Evolutionary conservation across 1,140 invertebrate species (phyloP).

Genomic region (Radopholus similis): DNA sequence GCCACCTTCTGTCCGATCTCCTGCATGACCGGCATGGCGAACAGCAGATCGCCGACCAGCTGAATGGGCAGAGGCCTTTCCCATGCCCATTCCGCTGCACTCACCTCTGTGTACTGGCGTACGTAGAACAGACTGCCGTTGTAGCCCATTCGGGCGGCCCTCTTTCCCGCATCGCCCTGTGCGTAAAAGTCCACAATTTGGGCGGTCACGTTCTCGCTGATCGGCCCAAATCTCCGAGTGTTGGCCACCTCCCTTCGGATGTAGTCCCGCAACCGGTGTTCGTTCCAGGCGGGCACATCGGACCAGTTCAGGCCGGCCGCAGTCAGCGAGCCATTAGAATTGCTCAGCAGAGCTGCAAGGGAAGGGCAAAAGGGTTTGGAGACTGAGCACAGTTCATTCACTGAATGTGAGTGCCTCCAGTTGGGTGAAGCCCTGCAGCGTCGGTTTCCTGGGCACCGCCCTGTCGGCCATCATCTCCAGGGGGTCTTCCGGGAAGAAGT

Average conservation of each 20-base stretch:
- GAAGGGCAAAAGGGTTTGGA: background rate
- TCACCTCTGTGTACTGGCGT: slow-evolving; percentile 30
- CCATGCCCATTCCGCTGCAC: too few species aligned
- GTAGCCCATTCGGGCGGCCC: background rate
- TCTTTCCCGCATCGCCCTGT: background rate
- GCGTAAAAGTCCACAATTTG: slow-evolving; percentile 32
- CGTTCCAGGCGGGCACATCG: background rate
- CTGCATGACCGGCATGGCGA: slow-evolving; percentile 22
- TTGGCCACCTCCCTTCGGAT: slow-evolving; percentile 1
- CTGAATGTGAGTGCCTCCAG: slow-evolving; percentile 28
- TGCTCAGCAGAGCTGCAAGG: slow-evolving; percentile 21
- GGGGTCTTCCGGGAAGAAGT: slow-evolving; percentile 29
- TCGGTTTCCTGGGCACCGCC: slow-evolving; percentile 26
- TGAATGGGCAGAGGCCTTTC: slow-evolving; percentile 14
- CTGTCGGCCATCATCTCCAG: slow-evolving; percentile 13
- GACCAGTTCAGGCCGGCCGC: slow-evolving; percentile 10
- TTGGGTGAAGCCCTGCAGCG: slow-evolving; percentile 29
- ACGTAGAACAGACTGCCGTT: slow-evolving; percentile 25
- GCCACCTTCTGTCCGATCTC: slow-evolving; percentile 1
- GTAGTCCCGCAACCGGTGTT: background rate
- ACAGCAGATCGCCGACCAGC: slow-evolving; percentile 22
- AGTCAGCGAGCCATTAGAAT: slow-evolving; percentile 19
- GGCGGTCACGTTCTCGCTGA: background rate
- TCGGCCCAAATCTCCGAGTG: slow-evolving; percentile 15
- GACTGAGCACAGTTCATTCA: background rate